Conservation (phyloP, 2,113 vertebrate genomes). For the Condylura cristata region DNA sequence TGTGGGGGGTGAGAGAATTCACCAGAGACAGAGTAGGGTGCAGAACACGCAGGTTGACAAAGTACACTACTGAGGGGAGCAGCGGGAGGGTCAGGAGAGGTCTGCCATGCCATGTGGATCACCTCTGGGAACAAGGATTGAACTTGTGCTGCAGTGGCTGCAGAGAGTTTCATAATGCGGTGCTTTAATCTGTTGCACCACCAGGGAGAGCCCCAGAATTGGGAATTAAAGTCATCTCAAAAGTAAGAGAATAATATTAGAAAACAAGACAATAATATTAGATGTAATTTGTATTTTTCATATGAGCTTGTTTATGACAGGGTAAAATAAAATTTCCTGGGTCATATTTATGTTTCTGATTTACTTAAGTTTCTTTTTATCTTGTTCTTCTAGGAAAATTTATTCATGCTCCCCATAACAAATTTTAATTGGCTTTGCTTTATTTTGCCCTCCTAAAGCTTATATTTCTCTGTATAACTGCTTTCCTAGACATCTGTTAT, state of each 20-base stretch:
- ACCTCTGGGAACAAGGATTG: too few relatives aligned
- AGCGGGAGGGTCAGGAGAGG: too few relatives aligned
- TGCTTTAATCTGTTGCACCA: too few relatives aligned
- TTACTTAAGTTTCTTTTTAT: constrained; percentile 36
- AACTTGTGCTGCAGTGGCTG: too few relatives aligned
- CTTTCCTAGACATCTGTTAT: constrained; percentile 31
- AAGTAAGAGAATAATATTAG: neutral
- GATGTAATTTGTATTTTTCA: neutral
- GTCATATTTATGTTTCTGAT: constrained; percentile 10
- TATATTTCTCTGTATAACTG: constrained; percentile 8
- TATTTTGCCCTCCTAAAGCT: neutral
- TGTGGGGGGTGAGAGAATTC: too few relatives aligned
- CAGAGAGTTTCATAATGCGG: too few relatives aligned
- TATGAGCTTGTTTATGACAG: neutral
- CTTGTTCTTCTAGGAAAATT: neutral
- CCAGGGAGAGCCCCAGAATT: too few relatives aligned
- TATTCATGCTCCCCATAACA: neutral
- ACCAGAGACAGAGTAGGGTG: too few relatives aligned
- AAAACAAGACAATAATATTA: neutral
- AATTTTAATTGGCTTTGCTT: neutral
- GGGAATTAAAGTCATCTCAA: constrained; percentile 4
- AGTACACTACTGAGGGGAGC: too few relatives aligned
- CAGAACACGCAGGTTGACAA: too few relatives aligned
- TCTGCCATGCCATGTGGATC: too few relatives aligned
- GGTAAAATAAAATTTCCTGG: constrained; percentile 28